Evolutionary conservation across 2,113 vertebrate species (phyloP).

Genomic region (Podarcis raffonei): DNA sequence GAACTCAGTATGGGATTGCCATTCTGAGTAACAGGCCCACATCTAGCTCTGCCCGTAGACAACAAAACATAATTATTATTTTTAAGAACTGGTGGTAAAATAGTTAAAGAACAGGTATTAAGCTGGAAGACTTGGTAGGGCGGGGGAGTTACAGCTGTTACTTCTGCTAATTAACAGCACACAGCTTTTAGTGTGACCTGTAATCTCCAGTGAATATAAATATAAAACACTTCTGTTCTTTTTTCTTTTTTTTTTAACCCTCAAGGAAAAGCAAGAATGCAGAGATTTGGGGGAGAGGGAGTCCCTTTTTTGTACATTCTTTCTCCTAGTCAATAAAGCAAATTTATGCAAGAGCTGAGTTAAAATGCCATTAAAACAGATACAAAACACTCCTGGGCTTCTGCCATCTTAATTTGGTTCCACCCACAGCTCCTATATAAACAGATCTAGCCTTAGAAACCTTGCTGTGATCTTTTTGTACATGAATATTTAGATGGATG

Average conservation of each 20-base stretch:
- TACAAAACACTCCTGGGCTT: neutral
- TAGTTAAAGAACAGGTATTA: conserved; percentile 16
- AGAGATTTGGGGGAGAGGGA: conserved; percentile 22
- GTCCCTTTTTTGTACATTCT: neutral
- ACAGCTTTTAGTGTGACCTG: neutral
- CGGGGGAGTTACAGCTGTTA: neutral
- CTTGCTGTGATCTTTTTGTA: neutral
- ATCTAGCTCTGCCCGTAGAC: neutral
- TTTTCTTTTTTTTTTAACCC: conserved; percentile 9
- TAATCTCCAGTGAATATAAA: neutral
- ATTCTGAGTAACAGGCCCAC: neutral
- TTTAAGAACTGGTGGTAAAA: neutral
- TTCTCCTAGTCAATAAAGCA: neutral
- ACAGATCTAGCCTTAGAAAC: neutral
- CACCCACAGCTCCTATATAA: neutral
- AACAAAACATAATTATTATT: neutral
- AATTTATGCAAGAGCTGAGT: neutral
- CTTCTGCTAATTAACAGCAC: conserved; percentile 24
- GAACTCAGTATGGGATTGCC: neutral
- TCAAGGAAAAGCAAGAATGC: conserved; percentile 34
- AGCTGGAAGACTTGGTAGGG: neutral
- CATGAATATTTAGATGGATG: neutral
- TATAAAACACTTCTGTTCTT: conserved; percentile 34
- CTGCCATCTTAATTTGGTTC: neutral
- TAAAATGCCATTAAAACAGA: neutral